Conservation (phyloP, 2,888 invertebrate species). For the Cerastis rubricosa region DNA sequence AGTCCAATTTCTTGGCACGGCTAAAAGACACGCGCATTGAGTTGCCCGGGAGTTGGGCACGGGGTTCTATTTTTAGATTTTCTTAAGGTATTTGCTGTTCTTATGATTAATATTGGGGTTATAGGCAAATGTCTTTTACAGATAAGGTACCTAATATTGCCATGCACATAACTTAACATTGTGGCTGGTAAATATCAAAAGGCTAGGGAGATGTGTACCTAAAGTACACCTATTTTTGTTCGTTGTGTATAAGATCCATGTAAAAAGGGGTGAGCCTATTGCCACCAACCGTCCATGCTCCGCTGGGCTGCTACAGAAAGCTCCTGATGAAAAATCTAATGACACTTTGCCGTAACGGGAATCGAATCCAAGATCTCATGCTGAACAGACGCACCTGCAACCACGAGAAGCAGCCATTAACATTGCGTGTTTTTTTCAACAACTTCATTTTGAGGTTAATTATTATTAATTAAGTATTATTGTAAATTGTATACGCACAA, state of each 20-base stretch:
- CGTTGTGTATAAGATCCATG: not conserved
- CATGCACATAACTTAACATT: not conserved
- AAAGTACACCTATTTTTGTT: not conserved
- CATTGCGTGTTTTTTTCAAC: not conserved
- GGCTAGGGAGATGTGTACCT: not conserved
- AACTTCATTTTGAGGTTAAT: not conserved
- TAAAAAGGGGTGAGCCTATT: not conserved
- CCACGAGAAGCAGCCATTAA: not conserved
- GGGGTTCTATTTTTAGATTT: not conserved
- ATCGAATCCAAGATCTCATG: not conserved
- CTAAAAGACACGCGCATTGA: constrained; percentile 42
- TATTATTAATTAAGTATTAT: too few species aligned
- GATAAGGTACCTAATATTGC: not conserved
- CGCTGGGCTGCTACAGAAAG: not conserved
- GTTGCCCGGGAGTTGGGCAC: constrained; percentile 36
- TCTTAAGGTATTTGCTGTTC: not conserved
- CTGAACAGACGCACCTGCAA: not conserved
- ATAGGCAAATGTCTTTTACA: not conserved
- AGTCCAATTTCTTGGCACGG: constrained; percentile 58
- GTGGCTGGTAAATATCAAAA: not conserved
- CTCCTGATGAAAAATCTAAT: not conserved
- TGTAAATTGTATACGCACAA: not conserved
- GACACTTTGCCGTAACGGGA: not conserved
- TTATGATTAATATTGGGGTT: too few species aligned
- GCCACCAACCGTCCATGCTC: not conserved